Base-by-base conservation (phyloP, 2,888 invertebrate genomes). In the Aleiodes alternator region DNA sequence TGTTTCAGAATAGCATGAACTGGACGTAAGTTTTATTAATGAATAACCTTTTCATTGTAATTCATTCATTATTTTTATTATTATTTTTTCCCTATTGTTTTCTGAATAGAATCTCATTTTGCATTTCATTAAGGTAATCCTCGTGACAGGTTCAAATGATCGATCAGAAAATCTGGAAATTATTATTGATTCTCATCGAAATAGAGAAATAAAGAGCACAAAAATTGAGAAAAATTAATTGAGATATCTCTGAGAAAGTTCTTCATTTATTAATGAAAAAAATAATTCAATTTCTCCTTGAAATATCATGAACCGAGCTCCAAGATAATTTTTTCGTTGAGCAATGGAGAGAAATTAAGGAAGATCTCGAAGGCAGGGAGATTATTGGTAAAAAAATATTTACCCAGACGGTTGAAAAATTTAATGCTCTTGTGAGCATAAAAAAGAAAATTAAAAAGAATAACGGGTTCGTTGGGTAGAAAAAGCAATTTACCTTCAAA, bases 401-500 rank as follows among this genome's bases (percentile, higher is more conserved):
- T 69, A 55, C 43, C 43, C 43, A 43, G 43, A 43, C 31, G 11
- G 16, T 43, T 56, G 66, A 57, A 66, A 51, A 64, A 72, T 75
- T 72, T 66, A 57, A 75, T 68, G 34, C 53, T 43, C 57, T 68
- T 70, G 59, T 75, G 38, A 75, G 55, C 48, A 38, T 48, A 16
- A 9, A 51, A 59, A 56, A 23, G 2, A 61, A 72, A 34, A 31
- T 55, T 43, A 72, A 73, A 69, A 74, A 59, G 64, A 64, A 43
- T 43, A 53, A 59, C 43, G 5, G 61, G 34, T 38, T 16, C 53
- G 14, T 50, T 51, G 59, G 43, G 57, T 70, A 61, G 43, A 72
- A 72, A 77, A 75, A 78, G 77, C 77, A 78, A 80, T 80, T 76
- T 77, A 66, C 74, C 76, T 68, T 7, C 53, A 16, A 61, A 77